Evolutionary conservation across 2,113 vertebrate genomes (phyloP), one percentile per base, ranked within the genome.

Genomic region (Otolemur garnettii): DNA sequence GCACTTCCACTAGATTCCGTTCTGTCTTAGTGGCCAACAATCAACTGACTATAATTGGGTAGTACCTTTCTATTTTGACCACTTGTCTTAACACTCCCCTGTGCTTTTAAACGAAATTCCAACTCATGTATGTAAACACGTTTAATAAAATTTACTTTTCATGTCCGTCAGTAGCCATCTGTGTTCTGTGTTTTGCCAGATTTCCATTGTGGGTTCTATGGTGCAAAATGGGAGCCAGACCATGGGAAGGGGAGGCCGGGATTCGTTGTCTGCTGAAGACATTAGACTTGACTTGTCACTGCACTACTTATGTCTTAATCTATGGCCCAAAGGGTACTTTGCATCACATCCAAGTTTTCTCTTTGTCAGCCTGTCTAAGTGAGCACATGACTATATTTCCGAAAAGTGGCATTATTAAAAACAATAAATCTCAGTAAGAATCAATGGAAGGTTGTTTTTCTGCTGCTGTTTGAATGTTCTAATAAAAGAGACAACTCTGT

Each of bases 111-210:
- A 98, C 98, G 98, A 99, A 98, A 97, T 98, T 98, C 98, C 98
- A 98, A 98, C 98, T 98, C 98, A 98, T 98, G 98, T 99, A 98
- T 98, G 98, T 99, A 99, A 99, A 99, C 99, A 99, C 98, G 99
- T 99, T 99, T 99, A 99, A 99, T 99, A 99, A 99, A 99, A 98
- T 98, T 98, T 98, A 99, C 98, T 99, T 99, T 99, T 98, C 97
- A 98, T 99, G 98, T 99, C 98, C 97, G 98, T 98, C 6, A 3
- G 98, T 99, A 99, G 98, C 99, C 98, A 98, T 98, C 95, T 97
- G 98, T 98, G 98, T 98, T 98, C 97, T 98, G 89, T 98, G 97
- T 98, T 85, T 90, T 94, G 78, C 93, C 96, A 97, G 92, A 69
- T 93, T 96, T 78, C 68, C 92, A 88, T 81, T 97, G 97, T 90